Conservation (phyloP, 2,797 vertebrate genomes). For the Sebastes glaucus region DNA sequence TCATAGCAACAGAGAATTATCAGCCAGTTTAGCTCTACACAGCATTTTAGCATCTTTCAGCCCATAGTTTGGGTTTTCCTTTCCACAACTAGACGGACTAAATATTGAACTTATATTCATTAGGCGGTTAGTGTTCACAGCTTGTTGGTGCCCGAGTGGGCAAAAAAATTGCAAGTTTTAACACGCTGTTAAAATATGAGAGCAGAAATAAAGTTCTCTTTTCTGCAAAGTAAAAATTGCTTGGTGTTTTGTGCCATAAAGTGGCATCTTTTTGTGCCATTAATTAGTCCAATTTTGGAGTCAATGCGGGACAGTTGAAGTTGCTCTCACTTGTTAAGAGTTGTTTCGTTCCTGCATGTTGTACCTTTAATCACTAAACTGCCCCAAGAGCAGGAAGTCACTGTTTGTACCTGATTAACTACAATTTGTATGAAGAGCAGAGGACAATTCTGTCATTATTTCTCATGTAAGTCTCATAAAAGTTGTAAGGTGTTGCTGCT, state of each 20-base stretch:
- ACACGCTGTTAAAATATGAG: not conserved
- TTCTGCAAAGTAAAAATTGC: not conserved
- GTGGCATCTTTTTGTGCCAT: not conserved
- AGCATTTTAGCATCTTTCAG: not conserved
- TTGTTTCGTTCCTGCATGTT: not conserved
- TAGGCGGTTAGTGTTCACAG: not conserved
- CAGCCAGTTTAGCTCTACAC: not conserved
- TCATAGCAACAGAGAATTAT: not conserved
- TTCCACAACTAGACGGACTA: not conserved
- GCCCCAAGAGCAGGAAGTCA: not conserved
- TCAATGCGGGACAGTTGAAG: not conserved
- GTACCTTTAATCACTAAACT: not conserved
- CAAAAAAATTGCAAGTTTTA: not conserved
- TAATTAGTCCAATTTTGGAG: not conserved
- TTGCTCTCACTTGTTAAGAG: not conserved
- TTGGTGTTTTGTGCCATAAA: not conserved
- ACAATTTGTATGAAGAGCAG: conserved; percentile 2
- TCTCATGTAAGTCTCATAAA: conserved; percentile 2
- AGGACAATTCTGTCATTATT: conserved; percentile 7
- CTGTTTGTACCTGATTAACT: conserved; percentile 11
- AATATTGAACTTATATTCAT: not conserved
- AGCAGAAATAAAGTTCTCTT: not conserved
- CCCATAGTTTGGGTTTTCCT: not conserved
- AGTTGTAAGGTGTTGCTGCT: conserved; percentile 4
- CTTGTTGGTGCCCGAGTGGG: not conserved